Percentiles rank a stretch among this genome's conserved stretches.
phyloP scores from a whole-genome alignment of 2,888 invertebrate species.

The Gymnocheta viridis region DNA sequence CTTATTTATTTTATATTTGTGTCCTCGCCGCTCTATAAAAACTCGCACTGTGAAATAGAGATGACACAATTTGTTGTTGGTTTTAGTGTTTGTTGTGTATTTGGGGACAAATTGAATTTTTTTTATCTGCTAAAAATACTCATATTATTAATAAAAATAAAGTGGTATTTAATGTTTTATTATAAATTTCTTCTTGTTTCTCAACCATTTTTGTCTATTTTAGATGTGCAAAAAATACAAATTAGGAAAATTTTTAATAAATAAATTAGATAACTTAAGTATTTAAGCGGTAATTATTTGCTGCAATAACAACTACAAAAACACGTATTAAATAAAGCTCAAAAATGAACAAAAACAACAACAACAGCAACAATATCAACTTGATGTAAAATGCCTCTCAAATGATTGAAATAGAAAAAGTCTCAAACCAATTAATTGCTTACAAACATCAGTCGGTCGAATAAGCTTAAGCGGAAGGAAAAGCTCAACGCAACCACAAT shows the following conservation, averaged over 20 bases:
- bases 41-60: slow-evolving; percentile 33
- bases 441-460: background rate
- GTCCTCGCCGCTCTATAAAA: slow-evolving; percentile 29
- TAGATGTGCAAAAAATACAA: slow-evolving; percentile 2
- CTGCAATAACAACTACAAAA: slow-evolving; percentile 7
- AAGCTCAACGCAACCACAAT: background rate
- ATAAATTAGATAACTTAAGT: slow-evolving; percentile 12
- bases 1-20: slow-evolving; percentile 3
- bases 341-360: background rate
- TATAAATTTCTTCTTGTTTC: background rate
- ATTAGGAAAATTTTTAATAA: background rate
- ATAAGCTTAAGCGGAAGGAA: slow-evolving; percentile 14
- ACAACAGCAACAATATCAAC: background rate
- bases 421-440: slow-evolving; percentile 9
- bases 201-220: slow-evolving; percentile 29
- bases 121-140: slow-evolving; percentile 38
- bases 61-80: slow-evolving; percentile 54
- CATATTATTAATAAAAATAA: background rate
- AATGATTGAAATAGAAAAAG: slow-evolving; percentile 31
- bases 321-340: slow-evolving; percentile 23
- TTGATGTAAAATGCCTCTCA: slow-evolving; percentile 25
- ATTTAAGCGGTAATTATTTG: slow-evolving; percentile 32
- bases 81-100: background rate
- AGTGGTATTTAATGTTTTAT: background rate
- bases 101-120: slow-evolving; percentile 35